phyloP scores from a whole-genome alignment of 2,888 invertebrate species.

The Drosophila ustulata region DNA sequence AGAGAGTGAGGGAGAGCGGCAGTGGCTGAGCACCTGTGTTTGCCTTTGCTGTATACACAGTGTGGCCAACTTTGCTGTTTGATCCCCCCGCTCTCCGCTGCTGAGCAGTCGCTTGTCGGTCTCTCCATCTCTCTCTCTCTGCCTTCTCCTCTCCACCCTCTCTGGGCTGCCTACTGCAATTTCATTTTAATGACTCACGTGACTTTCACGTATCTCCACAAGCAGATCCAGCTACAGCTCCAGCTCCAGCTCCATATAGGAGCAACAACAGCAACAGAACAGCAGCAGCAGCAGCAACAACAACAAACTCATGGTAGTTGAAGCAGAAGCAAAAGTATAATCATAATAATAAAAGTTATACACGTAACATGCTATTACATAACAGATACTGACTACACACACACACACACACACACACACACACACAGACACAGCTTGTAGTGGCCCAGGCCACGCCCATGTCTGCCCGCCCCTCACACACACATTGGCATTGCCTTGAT shows the following conservation, averaged over 20 bases:
- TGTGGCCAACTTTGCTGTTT: slow-evolving; percentile 28
- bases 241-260: slow-evolving; percentile 31
- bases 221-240: slow-evolving; percentile 39
- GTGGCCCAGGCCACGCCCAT: slow-evolving; percentile 32
- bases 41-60: slow-evolving; percentile 39
- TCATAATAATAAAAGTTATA: slow-evolving; percentile 80
- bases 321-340: slow-evolving; percentile 68
- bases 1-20: neutral
- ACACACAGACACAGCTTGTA: slow-evolving; percentile 20
- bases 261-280: slow-evolving; percentile 21
- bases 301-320: slow-evolving; percentile 45
- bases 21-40: slow-evolving; percentile 53
- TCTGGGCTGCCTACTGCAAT: slow-evolving; percentile 63
- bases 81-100: slow-evolving; percentile 2
- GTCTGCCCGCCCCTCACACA: slow-evolving; percentile 18
- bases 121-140: neutral
- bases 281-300: slow-evolving; percentile 24
- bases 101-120: neutral
- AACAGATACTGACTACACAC: slow-evolving; percentile 59
- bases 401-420: slow-evolving; percentile 35
- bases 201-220: slow-evolving; percentile 75
- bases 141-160: neutral
- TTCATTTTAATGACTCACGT: slow-evolving; percentile 80
- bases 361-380: slow-evolving; percentile 81
- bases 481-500: slow-evolving; percentile 42